Percentiles rank a stretch among this genome's conserved stretches.
These are phyloP conservation scores for Acanthiza pusilla DNA, from an alignment of 2,797 vertebrate species.

Conservation along the genomic window DNA sequence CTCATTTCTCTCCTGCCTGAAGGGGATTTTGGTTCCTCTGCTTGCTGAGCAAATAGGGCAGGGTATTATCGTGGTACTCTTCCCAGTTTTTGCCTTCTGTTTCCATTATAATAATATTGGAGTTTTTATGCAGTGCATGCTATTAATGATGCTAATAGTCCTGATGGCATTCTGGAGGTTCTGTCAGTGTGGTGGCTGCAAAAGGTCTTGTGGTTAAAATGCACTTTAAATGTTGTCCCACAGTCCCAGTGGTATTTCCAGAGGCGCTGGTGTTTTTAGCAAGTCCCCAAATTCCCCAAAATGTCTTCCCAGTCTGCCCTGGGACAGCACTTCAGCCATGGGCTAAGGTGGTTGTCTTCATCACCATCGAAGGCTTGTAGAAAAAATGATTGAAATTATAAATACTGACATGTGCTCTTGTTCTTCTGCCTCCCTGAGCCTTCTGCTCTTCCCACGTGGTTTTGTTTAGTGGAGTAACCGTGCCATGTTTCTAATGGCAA, in stretches of 20 bases:
- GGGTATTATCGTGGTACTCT: background rate
- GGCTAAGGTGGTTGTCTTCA: background rate
- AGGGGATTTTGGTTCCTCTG: background rate
- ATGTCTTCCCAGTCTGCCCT: accelerated
- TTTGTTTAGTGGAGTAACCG: background rate
- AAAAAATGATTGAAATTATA: background rate
- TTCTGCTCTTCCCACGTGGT: background rate
- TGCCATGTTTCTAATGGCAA: background rate
- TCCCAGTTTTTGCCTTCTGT: background rate
- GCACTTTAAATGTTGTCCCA: background rate
- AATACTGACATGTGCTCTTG: background rate
- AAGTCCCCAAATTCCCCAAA: background rate
- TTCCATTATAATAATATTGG: background rate
- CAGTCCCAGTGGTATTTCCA: background rate
- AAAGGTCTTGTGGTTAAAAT: background rate
- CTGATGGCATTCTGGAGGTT: background rate
- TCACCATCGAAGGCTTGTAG: background rate
- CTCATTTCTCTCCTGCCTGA: background rate
- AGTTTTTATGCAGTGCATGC: background rate
- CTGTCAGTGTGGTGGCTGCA: background rate
- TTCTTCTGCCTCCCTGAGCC: background rate
- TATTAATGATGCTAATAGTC: background rate
- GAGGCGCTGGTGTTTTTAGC: background rate
- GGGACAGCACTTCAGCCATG: background rate
- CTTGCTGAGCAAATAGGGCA: constrained; percentile 9